Evolutionary conservation across 64 coral and sea anemone species (phyloP), one percentile per base, ranked within the genome.

Genomic region (Stichodactyla mertensii): DNA sequence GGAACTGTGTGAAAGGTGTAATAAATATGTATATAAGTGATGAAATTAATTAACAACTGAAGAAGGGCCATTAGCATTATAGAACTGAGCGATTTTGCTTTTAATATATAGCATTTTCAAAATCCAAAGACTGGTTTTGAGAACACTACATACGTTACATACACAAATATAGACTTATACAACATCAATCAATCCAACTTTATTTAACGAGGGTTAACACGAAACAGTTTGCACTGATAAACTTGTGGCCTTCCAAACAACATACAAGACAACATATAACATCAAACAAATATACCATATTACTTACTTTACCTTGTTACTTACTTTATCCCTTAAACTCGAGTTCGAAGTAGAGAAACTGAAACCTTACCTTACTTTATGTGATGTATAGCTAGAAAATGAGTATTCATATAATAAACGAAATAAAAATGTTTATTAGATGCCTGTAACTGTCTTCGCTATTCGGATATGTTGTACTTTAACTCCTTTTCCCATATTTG

Each of bases 121-220:
- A 81, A 28, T 12, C 51, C 31, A 81, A 51, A 10, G 26, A 12
- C n/a, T 74, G 69, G 16, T 81, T 45, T 81, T 81, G 78, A 81
- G 14, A 81, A 81, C 78, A 81, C 78, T 81, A 81, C 78, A 81
- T 81, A 14, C 20, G 19, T 66, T 66, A 31, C 22, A 81, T 6
- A 11, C 28, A 77, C 70, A 77, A 45, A 27, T 51, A 81, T 22
- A 81, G 52, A 15, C 15, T 53, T 20, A 81, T 28, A 23, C 12
- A 70, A 31, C n/a, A n/a, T n/a, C n/a, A n/a, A n/a, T n/a, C n/a
- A n/a, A n/a, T n/a, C n/a, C n/a, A n/a, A n/a, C n/a, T n/a, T n/a
- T n/a, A n/a, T n/a, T n/a, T n/a, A n/a, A n/a, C n/a, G n/a, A n/a
- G n/a, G n/a, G n/a, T n/a, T n/a, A n/a, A n/a, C n/a, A n/a, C n/a